Evolutionary conservation across 1,140 invertebrate genomes (phyloP).

Genomic region (Gonioctena quinquepunctata): DNA sequence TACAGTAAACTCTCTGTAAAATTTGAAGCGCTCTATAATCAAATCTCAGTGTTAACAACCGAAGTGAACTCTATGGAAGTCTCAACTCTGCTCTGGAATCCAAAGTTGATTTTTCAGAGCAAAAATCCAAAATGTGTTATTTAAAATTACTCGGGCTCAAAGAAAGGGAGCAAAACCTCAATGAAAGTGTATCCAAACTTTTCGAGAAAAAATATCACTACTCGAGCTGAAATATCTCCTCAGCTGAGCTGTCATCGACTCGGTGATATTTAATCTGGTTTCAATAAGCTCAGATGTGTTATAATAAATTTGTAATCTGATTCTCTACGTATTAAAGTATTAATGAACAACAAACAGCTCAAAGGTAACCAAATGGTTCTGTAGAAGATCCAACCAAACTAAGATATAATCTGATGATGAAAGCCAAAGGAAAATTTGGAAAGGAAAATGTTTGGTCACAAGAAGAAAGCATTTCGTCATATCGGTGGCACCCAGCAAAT

Average conservation of each 20-base stretch:
- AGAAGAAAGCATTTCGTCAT: not conserved
- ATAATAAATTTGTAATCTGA: too few relatives aligned
- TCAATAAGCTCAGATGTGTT: too few relatives aligned
- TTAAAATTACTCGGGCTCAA: conserved; percentile 2
- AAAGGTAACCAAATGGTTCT: not conserved
- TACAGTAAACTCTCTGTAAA: not conserved
- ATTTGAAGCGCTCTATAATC: not conserved
- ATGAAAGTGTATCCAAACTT: not conserved
- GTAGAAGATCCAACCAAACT: not conserved
- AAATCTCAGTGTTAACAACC: not conserved
- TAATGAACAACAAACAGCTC: too few relatives aligned
- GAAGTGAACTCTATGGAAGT: conserved; percentile 1
- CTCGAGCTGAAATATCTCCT: not conserved
- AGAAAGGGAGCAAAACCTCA: not conserved
- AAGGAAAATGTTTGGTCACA: conserved; percentile 9
- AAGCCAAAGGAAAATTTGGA: not conserved
- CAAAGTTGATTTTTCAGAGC: not conserved
- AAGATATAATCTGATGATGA: not conserved
- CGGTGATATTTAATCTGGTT: too few relatives aligned
- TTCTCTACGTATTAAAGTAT: too few relatives aligned
- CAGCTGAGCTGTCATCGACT: too few relatives aligned
- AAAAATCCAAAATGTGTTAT: not conserved
- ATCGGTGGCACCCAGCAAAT: not conserved
- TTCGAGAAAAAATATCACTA: not conserved
- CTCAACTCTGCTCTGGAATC: not conserved